Conservation (phyloP, 2,113 vertebrate genomes). For the Caracal caracal region DNA sequence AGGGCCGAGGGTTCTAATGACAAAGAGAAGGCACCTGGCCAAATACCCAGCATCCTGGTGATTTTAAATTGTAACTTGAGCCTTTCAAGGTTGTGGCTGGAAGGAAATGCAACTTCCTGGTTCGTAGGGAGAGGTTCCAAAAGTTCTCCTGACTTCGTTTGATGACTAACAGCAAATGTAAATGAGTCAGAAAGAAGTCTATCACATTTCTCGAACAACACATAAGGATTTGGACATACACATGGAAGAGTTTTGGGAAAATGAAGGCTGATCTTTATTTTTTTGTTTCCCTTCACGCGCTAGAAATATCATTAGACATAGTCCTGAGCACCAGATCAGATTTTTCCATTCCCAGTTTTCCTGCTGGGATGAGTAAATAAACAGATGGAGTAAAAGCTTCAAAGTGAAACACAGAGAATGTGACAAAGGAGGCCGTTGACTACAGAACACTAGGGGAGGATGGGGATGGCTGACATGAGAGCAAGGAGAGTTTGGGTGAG, state of each 20-base stretch:
- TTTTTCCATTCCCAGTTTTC: constrained; percentile 61
- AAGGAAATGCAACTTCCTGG: constrained; percentile 68
- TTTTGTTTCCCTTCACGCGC: constrained; percentile 47
- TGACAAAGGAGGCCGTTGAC: neutral
- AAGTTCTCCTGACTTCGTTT: constrained; percentile 49
- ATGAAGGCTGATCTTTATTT: constrained; percentile 28
- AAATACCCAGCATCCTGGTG: constrained; percentile 17
- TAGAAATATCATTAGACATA: constrained; percentile 50
- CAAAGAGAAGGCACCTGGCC: constrained; percentile 59
- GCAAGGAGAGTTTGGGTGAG: neutral
- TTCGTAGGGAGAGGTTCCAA: constrained; percentile 37
- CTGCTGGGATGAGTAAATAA: constrained; percentile 66
- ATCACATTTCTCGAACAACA: constrained; percentile 59
- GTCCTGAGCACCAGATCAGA: constrained; percentile 39
- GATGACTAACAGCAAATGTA: constrained; percentile 59
- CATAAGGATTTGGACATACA: neutral
- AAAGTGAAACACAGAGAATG: constrained; percentile 41
- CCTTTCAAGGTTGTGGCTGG: constrained; percentile 43
- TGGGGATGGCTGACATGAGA: neutral
- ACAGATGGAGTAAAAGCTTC: constrained; percentile 59
- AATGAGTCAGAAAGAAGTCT: constrained; percentile 56
- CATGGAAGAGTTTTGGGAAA: constrained; percentile 18
- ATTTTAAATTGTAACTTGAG: constrained; percentile 61
- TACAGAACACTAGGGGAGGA: neutral
- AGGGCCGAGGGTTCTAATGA: constrained; percentile 16